Percentiles rank a stretch among this genome's conserved stretches.
These are phyloP conservation scores for Micronisus gabar DNA, from an alignment of 2,113 vertebrate species.

Conservation along the genomic window DNA sequence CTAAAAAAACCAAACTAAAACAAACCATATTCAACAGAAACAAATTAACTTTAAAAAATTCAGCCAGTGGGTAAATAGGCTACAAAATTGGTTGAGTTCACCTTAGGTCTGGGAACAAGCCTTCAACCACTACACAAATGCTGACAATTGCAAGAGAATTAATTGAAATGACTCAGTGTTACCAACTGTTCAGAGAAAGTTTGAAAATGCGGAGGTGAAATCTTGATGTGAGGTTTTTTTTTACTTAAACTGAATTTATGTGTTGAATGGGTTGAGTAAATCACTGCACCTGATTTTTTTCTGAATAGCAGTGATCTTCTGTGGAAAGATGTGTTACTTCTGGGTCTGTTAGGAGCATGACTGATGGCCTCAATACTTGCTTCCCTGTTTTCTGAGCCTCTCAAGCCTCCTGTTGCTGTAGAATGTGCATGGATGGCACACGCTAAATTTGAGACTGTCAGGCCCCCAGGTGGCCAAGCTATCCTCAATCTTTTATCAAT, in stretches of 20 bases:
- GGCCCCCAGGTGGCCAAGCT: background rate
- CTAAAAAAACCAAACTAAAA: fast-evolving
- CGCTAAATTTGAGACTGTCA: background rate
- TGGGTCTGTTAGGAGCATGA: background rate
- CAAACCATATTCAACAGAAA: background rate
- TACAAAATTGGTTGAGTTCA: background rate
- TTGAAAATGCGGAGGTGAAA: background rate
- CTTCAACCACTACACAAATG: background rate
- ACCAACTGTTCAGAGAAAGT: background rate
- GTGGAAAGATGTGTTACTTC: background rate
- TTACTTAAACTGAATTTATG: background rate
- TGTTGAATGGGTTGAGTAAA: background rate
- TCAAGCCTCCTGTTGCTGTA: background rate
- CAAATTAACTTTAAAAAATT: background rate
- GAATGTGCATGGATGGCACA: background rate
- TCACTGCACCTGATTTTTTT: background rate
- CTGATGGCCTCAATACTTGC: background rate
- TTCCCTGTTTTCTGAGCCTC: background rate
- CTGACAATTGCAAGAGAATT: background rate
- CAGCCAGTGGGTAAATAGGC: background rate
- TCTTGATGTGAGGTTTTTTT: background rate
- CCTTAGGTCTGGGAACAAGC: background rate
- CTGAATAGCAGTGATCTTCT: background rate
- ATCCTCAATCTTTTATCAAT: background rate
- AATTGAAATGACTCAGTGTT: background rate